A percentile compares a stretch with the other conserved stretches of the same genome.
phyloP scores from a whole-genome alignment of 2,113 vertebrate species.

The Lontra canadensis region DNA sequence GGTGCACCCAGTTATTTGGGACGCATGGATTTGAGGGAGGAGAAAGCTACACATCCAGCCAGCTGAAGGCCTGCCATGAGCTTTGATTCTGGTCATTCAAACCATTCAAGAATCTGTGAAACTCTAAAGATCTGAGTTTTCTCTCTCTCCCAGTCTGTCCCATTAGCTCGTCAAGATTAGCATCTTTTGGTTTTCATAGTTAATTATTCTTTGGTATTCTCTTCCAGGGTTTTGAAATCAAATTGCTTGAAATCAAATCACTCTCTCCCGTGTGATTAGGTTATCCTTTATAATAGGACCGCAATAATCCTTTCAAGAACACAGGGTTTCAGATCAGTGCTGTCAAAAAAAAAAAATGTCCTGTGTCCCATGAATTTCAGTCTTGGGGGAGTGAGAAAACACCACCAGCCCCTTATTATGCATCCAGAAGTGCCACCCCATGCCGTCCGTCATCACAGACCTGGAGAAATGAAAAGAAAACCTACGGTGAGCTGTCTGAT shows the following conservation, averaged over 20 bases:
- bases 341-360: background rate
- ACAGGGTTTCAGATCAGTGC: background rate
- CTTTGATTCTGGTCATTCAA: background rate
- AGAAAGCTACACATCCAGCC: background rate
- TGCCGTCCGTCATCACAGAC: conserved; percentile 44
- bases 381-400: background rate
- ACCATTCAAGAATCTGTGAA: background rate
- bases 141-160: background rate
- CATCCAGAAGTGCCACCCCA: background rate
- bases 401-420: conserved; percentile 29
- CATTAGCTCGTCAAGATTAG: conserved; percentile 23
- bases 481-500: background rate
- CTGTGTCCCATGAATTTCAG: conserved; percentile 23
- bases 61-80: background rate
- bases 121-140: background rate
- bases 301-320: background rate
- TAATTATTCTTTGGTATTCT: conserved; percentile 64
- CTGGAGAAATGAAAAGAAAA: conserved; percentile 4
- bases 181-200: conserved; percentile 36
- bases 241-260: conserved; percentile 54
- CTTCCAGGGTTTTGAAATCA: conserved; percentile 62
- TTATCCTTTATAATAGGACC: conserved; percentile 29
- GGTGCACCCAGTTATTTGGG: background rate
- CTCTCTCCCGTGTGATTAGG: conserved; percentile 46
- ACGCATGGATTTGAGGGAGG: background rate